Evolutionary conservation across 2,113 vertebrate genomes (phyloP).

Genomic region (Suricata suricatta): DNA sequence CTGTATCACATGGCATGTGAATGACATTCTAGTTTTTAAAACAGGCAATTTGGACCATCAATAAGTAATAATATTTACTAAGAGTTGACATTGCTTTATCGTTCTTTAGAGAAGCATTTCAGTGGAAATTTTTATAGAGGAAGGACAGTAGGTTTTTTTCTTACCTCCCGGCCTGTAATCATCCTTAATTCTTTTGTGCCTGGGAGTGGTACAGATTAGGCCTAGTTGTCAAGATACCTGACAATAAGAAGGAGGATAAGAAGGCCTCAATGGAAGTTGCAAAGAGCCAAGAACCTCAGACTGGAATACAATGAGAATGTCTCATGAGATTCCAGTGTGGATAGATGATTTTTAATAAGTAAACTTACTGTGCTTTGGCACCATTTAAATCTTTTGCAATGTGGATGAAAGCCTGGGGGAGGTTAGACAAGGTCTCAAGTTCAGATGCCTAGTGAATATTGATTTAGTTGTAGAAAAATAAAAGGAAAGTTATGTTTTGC

Average conservation of each 20-base stretch:
- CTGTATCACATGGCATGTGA: not conserved
- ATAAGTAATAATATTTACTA: not conserved
- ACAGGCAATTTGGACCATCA: not conserved
- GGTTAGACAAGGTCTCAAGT: not conserved
- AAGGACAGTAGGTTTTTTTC: not conserved
- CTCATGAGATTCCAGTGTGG: not conserved
- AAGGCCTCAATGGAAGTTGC: not conserved
- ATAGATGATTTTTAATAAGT: not conserved
- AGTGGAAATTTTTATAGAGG: not conserved
- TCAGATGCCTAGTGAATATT: not conserved
- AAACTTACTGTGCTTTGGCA: not conserved
- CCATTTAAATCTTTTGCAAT: not conserved
- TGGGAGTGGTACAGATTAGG: not conserved
- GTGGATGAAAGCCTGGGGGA: not conserved
- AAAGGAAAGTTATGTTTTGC: not conserved
- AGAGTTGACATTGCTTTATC: not conserved
- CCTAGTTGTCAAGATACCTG: not conserved
- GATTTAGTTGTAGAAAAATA: not conserved
- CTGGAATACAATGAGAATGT: not conserved
- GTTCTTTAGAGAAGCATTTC: not conserved
- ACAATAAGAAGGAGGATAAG: not conserved
- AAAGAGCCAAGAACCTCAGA: not conserved
- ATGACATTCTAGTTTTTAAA: not conserved
- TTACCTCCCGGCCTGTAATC: not conserved
- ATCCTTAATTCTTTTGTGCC: not conserved